Base-by-base conservation (phyloP, 2,797 vertebrate species). In the Darevskia mixta region DNA sequence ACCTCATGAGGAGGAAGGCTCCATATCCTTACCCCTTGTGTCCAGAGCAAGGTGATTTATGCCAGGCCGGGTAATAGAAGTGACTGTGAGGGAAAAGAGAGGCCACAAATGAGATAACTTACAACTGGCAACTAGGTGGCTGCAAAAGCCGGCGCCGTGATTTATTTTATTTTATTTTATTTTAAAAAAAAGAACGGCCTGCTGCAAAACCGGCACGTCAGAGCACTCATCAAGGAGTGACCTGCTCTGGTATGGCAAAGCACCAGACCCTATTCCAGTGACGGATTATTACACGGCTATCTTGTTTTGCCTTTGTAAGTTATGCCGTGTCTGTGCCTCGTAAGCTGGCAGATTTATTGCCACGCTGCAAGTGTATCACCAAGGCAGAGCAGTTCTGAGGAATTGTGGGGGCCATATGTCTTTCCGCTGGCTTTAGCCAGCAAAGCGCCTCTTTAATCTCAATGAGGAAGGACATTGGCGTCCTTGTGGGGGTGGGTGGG, bases 21-120 rank as follows among this genome's bases (percentile, higher is more conserved):
- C 71, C 94, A 91, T 91, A 92, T 95, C 90, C 78, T 79, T 90
- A 87, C 79, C 55, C 41, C 41, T 85, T 86, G 88, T 91, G 91
- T 81, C 88, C 90, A 29, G 83, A 64, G 72, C 8, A 66, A 83
- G 76, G 83, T 92, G 90, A 95, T 79, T 94, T 95, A 95, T 93
- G 82, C 92, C 87, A 83, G 64, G 55, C 58, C 64, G 89, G 82
- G 88, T 96, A 95, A 95, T 93, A 72, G 91, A 95, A 95, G 78
- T 85, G 91, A 43, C 43, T 38, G 87, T 94, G 91, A 90, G 43
- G 80, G 29, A 6, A 75, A 80, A 75, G 55, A 90, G 49, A 89
- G 64, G 58, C 89, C 86, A 13, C 85, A 86, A 23, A 35, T 80
- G 85, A 92, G 85, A 91, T 90, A 86, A 89, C 90, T 86, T 81